phyloP scores from a whole-genome alignment of 2,888 invertebrate genomes.

The Agrotis puta region DNA sequence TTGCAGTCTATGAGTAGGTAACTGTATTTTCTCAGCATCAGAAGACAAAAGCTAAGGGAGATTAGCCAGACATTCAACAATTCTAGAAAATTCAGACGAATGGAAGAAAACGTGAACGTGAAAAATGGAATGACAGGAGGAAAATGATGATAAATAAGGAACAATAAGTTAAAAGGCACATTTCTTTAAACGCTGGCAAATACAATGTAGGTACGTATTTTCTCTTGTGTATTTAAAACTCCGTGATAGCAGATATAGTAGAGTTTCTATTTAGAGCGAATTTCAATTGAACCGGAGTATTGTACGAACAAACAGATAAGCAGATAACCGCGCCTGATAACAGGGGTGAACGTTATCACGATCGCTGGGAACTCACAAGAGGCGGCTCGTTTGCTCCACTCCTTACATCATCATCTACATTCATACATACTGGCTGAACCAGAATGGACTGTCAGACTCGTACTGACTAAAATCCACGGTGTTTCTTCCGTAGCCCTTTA shows the following conservation, averaged over 20 bases:
- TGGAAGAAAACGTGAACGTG: no score
- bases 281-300: slow-evolving; percentile 27
- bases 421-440: no score
- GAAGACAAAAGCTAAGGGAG: background rate
- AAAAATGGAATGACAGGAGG: no score
- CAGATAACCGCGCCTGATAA: slow-evolving; percentile 45
- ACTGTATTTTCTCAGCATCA: background rate
- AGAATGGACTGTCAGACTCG: no score
- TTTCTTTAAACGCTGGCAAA: background rate
- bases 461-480: no score
- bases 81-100: no score
- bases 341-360: slow-evolving; percentile 45
- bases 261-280: slow-evolving; percentile 17
- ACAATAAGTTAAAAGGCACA: background rate
- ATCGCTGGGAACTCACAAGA: slow-evolving; percentile 33
- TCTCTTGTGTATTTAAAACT: background rate
- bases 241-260: slow-evolving; percentile 5
- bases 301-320: slow-evolving; percentile 36
- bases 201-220: background rate
- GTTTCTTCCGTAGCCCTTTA: no score
- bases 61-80: background rate
- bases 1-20: no score
- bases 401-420: slow-evolving; percentile 48
- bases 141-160: no score
- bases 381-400: slow-evolving; percentile 4